Base-by-base conservation (phyloP, 2,888 invertebrate species). In the Creontiades dilutus region DNA sequence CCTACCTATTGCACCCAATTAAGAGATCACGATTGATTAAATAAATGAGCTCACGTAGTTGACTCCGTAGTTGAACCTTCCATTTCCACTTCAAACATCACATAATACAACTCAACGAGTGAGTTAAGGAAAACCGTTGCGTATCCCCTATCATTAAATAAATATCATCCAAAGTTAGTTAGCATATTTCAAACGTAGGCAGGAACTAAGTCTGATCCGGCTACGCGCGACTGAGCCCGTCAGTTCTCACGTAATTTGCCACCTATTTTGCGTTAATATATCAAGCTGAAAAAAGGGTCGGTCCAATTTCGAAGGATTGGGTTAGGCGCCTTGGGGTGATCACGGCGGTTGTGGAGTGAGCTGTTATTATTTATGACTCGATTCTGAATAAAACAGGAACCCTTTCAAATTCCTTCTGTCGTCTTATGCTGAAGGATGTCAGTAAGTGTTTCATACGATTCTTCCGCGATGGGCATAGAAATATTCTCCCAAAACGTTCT, bases 241-340 rank as follows among this genome's bases (percentile, higher is more conserved):
- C n/a, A 16, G 61, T 61, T 61, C 19, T 0, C 68, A 68, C 68
- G 23, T 68, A 68, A 68, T 68, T 61, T 16, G 16, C 61, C 61
- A 61, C 19, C 61, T 16, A 11, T 37, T 37, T 37, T 37, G 37
- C 37, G 2, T 4, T 37, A 37, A 3, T 5, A 23, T 19, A 68
- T 23, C 68, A 23, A 68, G 61, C 23, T 68, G 68, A 68, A 23
- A 19, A 23, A 68, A 68, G 23, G 61, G 61, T 52, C 1, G 14
- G 14, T 61, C 61, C 61, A 61, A 61, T 61, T 61, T 61, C 61
- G 61, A 61, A 61, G 61, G 19, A 61, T 9, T 9, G 61, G 19
- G 61, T 61, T 61, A 61, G n/a, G n/a, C 61, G 61, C 61, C 61
- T 61, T 19, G 9, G 9, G 19, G 12, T 52, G 52, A 52, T 1